Evolutionary conservation across 2,113 vertebrate species (phyloP).

Genomic region (Eonycteris spelaea): DNA sequence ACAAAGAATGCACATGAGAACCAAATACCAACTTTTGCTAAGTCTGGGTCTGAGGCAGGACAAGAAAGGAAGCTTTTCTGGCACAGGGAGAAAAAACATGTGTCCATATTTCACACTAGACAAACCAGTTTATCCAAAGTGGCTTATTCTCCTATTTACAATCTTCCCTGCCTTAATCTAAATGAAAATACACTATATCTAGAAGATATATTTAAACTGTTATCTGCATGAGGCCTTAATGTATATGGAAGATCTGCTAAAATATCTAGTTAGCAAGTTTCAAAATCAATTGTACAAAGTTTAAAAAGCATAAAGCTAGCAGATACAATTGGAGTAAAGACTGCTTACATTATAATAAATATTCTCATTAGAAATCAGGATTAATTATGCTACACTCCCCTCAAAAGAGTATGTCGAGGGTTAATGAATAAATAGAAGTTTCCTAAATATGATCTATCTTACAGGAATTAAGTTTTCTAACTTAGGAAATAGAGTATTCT

Average conservation of each 20-base stretch:
- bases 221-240: background rate
- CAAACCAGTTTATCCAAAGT: background rate
- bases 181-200: slow-evolving; percentile 14
- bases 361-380: slow-evolving; percentile 18
- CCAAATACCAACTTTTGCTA: slow-evolving; percentile 14
- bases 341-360: slow-evolving; percentile 4
- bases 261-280: slow-evolving; percentile 13
- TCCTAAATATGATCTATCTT: background rate
- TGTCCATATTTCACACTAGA: background rate
- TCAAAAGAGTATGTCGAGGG: background rate
- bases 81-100: background rate
- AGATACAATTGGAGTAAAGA: background rate
- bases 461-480: slow-evolving; percentile 7
- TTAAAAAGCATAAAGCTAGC: slow-evolving; percentile 41
- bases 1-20: slow-evolving; percentile 9
- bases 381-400: background rate
- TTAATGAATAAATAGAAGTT: background rate
- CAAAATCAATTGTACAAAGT: slow-evolving; percentile 8
- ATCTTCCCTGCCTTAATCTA: background rate
- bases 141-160: background rate
- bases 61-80: background rate
- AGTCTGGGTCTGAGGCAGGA: background rate
- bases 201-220: slow-evolving; percentile 25
- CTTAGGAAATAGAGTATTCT: background rate
- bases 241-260: slow-evolving; percentile 4